Percentiles rank a stretch among this genome's conserved stretches.
phyloP scores from a whole-genome alignment of 2,797 vertebrate genomes.

The Gadopsis bispinosus region DNA sequence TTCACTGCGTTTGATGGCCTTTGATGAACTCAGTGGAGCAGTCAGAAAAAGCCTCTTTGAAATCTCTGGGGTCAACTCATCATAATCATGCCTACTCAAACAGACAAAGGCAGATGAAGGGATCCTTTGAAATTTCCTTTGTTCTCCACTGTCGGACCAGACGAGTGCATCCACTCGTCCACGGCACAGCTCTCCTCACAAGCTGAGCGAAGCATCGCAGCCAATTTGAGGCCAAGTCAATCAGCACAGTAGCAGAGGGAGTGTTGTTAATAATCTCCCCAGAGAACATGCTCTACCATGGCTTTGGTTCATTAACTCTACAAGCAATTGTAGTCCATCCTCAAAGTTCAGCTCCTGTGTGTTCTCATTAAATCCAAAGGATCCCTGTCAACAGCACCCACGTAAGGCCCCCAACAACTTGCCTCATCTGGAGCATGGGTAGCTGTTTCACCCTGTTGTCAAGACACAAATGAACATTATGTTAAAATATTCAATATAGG shows the following conservation, averaged over 20 bases:
- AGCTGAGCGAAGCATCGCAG: slow-evolving; percentile 54
- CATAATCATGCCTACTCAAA: slow-evolving; percentile 60
- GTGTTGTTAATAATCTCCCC: slow-evolving; percentile 71
- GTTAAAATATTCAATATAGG: background rate
- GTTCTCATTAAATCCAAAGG: slow-evolving; percentile 65
- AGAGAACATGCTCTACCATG: slow-evolving; percentile 51
- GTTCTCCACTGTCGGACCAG: slow-evolving; percentile 68
- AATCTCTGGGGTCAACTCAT: slow-evolving; percentile 58
- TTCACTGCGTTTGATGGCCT: slow-evolving; percentile 47
- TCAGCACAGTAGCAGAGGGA: slow-evolving; percentile 63
- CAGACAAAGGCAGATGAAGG: slow-evolving; percentile 70
- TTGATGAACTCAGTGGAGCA: slow-evolving; percentile 53
- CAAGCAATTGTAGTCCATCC: slow-evolving; percentile 50
- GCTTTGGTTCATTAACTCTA: slow-evolving; percentile 70
- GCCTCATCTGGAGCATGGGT: slow-evolving; percentile 33
- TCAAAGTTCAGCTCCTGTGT: slow-evolving; percentile 49
- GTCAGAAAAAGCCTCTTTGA: slow-evolving; percentile 55
- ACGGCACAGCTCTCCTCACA: slow-evolving; percentile 41
- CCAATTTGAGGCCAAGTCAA: slow-evolving; percentile 77
- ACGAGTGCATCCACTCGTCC: slow-evolving; percentile 55
- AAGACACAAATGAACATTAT: slow-evolving; percentile 15
- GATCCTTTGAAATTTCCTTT: slow-evolving; percentile 77
- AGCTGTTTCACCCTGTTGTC: slow-evolving; percentile 32
- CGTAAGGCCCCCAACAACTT: slow-evolving; percentile 49
- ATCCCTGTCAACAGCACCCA: slow-evolving; percentile 42